Evolutionary conservation across 2,113 vertebrate species (phyloP).

Genomic region (Machaerirhynchus nigripectus): DNA sequence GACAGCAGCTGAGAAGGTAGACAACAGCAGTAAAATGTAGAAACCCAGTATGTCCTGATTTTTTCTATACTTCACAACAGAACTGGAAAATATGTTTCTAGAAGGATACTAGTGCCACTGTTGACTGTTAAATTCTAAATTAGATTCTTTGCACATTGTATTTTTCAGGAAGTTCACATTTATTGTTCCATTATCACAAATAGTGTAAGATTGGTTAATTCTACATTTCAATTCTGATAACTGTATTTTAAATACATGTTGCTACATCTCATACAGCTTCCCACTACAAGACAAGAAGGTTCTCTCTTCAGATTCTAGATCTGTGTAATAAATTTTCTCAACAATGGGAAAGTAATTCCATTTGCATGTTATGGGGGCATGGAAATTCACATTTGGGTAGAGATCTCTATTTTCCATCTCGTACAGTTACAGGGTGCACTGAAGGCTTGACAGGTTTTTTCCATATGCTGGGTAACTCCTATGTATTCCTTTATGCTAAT

Average conservation of each 20-base stretch:
- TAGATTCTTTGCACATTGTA: neutral
- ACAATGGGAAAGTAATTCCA: neutral
- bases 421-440: neutral
- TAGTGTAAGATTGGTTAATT: neutral
- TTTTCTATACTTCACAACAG: neutral
- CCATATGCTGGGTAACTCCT: neutral
- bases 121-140: neutral
- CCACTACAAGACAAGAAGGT: neutral
- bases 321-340: neutral
- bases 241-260: neutral
- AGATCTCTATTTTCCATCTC: neutral
- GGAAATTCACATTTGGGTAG: neutral
- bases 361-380: neutral
- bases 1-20: neutral
- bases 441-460: neutral
- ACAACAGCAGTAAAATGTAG: neutral
- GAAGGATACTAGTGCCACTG: neutral
- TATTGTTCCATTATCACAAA: neutral
- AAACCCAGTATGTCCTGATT: neutral
- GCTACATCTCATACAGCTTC: neutral
- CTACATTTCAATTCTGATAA: neutral
- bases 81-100: neutral
- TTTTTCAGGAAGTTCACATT: neutral
- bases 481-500: neutral
- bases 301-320: neutral